Conservation (phyloP, 2,797 vertebrate genomes). For the Mus spretus region DNA sequence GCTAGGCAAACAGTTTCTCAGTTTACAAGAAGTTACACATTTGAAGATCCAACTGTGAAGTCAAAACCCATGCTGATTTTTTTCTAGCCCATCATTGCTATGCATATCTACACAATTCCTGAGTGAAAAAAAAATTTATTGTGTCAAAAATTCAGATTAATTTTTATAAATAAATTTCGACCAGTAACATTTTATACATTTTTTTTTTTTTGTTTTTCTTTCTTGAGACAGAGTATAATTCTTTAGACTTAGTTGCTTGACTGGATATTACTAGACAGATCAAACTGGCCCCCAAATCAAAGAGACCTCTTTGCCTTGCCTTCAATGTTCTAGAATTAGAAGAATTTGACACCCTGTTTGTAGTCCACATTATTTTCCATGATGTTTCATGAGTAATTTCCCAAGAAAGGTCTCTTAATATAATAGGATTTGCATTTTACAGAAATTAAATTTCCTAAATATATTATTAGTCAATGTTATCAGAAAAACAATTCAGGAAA, state of each 20-base stretch:
- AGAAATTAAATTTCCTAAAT: neutral
- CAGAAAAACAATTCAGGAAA: neutral
- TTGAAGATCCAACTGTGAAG: neutral
- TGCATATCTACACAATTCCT: neutral
- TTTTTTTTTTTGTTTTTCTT: neutral
- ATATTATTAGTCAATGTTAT: neutral
- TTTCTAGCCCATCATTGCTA: neutral
- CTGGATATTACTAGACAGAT: neutral
- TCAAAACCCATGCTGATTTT: neutral
- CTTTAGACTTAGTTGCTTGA: no score
- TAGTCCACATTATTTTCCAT: conserved; percentile 1
- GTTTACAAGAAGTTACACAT: neutral
- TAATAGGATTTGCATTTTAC: neutral
- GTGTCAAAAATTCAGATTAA: neutral
- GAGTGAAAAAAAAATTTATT: neutral
- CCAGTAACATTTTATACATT: neutral
- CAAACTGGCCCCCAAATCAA: neutral
- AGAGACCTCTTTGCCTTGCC: neutral
- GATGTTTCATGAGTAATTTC: neutral
- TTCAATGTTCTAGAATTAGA: neutral
- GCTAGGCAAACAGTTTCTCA: neutral
- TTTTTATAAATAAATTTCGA: neutral
- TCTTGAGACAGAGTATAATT: neutral
- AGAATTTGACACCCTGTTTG: neutral
- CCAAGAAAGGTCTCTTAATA: neutral